Base-by-base conservation (phyloP, 2,888 invertebrate species). In the Idaea dimidiata region DNA sequence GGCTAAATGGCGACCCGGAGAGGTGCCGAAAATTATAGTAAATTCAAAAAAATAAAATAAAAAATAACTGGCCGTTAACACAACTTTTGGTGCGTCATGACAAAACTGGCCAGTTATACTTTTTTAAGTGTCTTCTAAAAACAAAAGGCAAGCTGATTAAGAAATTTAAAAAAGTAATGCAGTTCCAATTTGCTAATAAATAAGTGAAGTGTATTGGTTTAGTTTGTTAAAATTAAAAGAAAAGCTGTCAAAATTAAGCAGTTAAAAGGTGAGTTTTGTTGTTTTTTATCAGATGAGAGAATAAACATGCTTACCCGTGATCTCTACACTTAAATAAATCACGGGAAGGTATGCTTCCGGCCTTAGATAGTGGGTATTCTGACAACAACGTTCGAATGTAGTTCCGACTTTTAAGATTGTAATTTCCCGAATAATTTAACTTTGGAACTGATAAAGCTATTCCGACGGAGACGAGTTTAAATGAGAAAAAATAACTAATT, bases 241-340 rank as follows among this genome's bases (percentile, higher is more conserved):
- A 43, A 68, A 80, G 69, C 71, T 68, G 72, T 66, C 86, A 88
- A 88, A 84, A 88, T 88, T 88, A 84, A 84, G 83, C 79, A 83
- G 76, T 63, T 87, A 74, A 86, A 86, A 75, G 85, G 88, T 88
- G 63, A 85, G 88, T 82, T 33, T 56, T 18, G 0, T 24, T 6
- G 32, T 32, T 32, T 57, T 59, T 24, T 24, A 24, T 3, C 24
- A 24, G 24, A 3, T 24, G 5, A 24, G 24, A 24, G 24, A 24
- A 24, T 3, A 24, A 24, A 1, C 24, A 24, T 24, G 5, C 24
- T 1, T 5, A 24, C 24, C 24, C 24, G 24, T 24, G 24, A 24
- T 24, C 5, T n/a, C n/a, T n/a, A n/a, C n/a, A n/a, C 24, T 1
- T 24, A 5, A 24, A 5, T 24, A 24, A 24, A 24, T 24, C 24